These are phyloP conservation scores for Cynoglossus semilaevis DNA, from an alignment of 2,113 vertebrate species.

Conservation along the genomic window DNA sequence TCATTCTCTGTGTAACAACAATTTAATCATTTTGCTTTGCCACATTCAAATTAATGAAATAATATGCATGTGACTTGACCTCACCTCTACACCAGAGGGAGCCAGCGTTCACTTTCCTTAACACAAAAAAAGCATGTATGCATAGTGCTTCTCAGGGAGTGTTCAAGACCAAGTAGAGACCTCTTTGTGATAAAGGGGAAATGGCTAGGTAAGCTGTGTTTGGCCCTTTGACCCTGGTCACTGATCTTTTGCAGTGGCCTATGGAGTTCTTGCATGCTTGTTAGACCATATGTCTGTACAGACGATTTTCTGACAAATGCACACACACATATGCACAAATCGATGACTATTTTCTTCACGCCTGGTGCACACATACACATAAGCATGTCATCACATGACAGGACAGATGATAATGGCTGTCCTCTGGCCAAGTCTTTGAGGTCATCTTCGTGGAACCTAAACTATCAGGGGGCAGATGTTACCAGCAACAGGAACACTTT, in stretches of 20 bases:
- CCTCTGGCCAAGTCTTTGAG: slow-evolving; percentile 62
- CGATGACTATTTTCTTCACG: background rate
- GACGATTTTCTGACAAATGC: slow-evolving; percentile 15
- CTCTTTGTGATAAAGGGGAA: slow-evolving; percentile 36
- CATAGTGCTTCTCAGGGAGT: background rate
- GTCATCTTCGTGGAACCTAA: slow-evolving; percentile 50
- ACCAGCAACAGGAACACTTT: slow-evolving; percentile 61
- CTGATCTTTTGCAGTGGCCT: slow-evolving; percentile 20
- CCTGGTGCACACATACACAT: slow-evolving; percentile 4
- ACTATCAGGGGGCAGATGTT: slow-evolving; percentile 64
- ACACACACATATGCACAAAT: slow-evolving; percentile 10
- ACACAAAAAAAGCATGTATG: too few relatives aligned
- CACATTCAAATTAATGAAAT: too few relatives aligned
- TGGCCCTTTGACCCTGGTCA: slow-evolving; percentile 46
- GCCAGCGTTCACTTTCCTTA: slow-evolving; percentile 2
- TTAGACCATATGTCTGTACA: slow-evolving; percentile 49
- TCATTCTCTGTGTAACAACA: too few relatives aligned
- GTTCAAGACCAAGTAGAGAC: slow-evolving; percentile 1
- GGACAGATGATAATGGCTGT: slow-evolving; percentile 49
- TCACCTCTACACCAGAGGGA: slow-evolving; percentile 40
- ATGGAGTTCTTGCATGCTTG: slow-evolving; percentile 32
- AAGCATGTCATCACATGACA: slow-evolving; percentile 50
- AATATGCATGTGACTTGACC: background rate
- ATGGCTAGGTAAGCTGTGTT: slow-evolving; percentile 23
- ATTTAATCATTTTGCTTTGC: background rate